Evolutionary conservation across 2,113 vertebrate genomes (phyloP).

Genomic region (Chascanopsetta lugubris): DNA sequence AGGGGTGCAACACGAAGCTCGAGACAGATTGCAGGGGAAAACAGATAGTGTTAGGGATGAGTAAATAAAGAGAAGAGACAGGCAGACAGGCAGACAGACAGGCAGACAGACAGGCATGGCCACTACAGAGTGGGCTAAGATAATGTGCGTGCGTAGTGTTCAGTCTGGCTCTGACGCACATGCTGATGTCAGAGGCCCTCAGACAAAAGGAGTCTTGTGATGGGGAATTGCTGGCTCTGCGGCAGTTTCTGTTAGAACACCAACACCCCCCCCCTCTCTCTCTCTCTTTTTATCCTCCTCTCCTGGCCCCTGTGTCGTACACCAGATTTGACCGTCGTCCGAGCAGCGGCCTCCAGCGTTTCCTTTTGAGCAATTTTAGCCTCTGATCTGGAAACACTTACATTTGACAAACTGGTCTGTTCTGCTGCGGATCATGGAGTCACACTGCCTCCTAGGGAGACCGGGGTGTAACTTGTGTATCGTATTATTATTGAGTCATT

Average conservation of each 20-base stretch:
- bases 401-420: constrained; percentile 20
- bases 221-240: constrained; percentile 69
- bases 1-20: constrained; percentile 2
- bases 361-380: background rate
- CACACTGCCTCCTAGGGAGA: constrained; percentile 46
- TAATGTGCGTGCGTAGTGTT: constrained; percentile 57
- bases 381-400: constrained; percentile 9
- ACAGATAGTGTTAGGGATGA: background rate
- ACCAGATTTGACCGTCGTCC: constrained; percentile 43
- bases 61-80: constrained; percentile 7
- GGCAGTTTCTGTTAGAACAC: constrained; percentile 53
- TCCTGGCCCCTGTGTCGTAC: constrained; percentile 34
- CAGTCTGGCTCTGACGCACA: constrained; percentile 80
- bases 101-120: constrained; percentile 30
- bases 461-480: background rate
- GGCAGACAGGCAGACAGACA: no score
- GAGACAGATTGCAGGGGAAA: constrained; percentile 27
- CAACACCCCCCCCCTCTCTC: background rate
- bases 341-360: constrained; percentile 12
- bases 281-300: no score
- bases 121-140: constrained; percentile 49
- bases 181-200: constrained; percentile 79
- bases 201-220: constrained; percentile 84
- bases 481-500: background rate
- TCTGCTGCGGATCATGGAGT: background rate